phyloP scores from a whole-genome alignment of 2,888 invertebrate species.

The Fragum whitleyi region DNA sequence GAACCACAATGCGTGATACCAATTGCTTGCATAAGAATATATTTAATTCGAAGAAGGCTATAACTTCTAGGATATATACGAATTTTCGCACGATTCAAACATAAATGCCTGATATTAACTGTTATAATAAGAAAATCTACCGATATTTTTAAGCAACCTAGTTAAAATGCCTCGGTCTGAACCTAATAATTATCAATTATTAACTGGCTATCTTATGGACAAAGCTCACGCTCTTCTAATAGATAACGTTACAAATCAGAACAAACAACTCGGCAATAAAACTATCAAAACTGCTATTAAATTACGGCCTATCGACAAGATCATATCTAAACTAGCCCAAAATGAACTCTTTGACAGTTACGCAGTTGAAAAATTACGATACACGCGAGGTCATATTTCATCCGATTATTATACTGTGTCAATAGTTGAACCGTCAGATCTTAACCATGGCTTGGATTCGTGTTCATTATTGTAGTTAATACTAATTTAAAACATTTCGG shows the following conservation, averaged over 20 bases:
- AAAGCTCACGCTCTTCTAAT: slow-evolving; percentile 13
- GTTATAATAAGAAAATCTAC: too few species aligned
- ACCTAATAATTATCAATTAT: slow-evolving; percentile 2
- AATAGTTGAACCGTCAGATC: neutral
- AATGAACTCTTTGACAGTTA: slow-evolving; percentile 4
- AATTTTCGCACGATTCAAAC: too few species aligned
- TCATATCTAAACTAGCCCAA: neutral
- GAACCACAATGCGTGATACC: too few species aligned
- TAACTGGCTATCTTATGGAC: slow-evolving; percentile 6
- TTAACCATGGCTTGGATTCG: neutral
- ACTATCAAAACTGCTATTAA: slow-evolving; percentile 1
- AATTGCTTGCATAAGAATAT: too few species aligned
- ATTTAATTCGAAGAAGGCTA: too few species aligned
- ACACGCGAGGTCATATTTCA: slow-evolving; percentile 4
- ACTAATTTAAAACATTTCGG: too few species aligned
- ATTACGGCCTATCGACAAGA: neutral
- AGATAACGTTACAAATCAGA: neutral
- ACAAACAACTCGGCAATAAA: neutral
- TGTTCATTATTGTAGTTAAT: too few species aligned
- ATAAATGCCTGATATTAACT: too few species aligned
- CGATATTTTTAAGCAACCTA: too few species aligned
- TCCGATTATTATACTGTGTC: neutral
- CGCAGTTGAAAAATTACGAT: neutral
- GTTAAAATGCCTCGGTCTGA: neutral
- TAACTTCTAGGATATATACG: too few species aligned